Base-by-base conservation (phyloP, 2,888 invertebrate species). In the Torymus texanus region DNA sequence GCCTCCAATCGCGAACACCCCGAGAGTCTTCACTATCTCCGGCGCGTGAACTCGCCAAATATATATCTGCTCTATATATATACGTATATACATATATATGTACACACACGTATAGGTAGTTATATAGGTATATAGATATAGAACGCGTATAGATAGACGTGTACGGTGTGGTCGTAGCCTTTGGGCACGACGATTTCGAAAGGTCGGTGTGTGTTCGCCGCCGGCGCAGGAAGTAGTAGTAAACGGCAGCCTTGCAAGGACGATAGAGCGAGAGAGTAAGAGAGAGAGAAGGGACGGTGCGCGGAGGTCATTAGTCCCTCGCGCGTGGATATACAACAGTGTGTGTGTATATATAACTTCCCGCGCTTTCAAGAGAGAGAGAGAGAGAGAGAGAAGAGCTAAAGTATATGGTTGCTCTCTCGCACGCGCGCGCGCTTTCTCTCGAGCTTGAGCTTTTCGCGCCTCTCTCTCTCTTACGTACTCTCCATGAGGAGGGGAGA, bases 1-100 rank as follows among this genome's bases (percentile, higher is more conserved):
- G 88, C 86, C 87, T 86, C 86, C 86, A 84, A 84, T 68, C 86
- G 87, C 86, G 85, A 86, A 84, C 87, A 84, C 85, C 83, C 80
- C 66, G 67, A 68, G 74, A 65, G 55, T 65, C 61, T 65, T 13
- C 41, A 24, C 67, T n/a, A 65, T 61, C 62, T 62, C 81, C 68
- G 41, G 41, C 41, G 41, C 41, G 41, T 41, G 41, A 8, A 41
- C 41, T 41, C 41, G 41, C 41, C 41, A 41, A 41, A 41, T 41
- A 41, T 41, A 41, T 41, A 41, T 41, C 41, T 41, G 41, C 41
- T 41, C 41, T 41, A 41, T 41, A 41, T 41, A 41, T 41, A 41
- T 8, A 41, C 41, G 8, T 56, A 59, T 50, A 56, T 21, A 56
- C 18, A 58, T 4, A 16, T 13, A 29, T 13, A 53, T 10, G 12